These are phyloP conservation scores for Globia sparganii DNA, from an alignment of 2,888 invertebrate genomes.

Conservation along the genomic window DNA sequence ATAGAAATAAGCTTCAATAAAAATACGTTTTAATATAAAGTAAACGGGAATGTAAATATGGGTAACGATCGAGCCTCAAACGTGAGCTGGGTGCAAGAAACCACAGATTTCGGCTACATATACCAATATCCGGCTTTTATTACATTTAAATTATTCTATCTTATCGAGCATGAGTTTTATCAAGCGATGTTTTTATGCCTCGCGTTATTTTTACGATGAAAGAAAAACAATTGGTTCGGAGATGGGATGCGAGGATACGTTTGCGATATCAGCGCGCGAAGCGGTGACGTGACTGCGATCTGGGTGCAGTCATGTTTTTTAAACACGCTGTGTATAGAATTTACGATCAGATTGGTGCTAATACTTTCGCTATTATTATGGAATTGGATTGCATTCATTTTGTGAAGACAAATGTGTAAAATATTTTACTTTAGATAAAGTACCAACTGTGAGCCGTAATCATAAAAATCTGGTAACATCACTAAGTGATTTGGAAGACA, in stretches of 20 bases:
- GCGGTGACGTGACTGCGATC: conserved; percentile 36
- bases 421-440: background rate
- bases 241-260: conserved; percentile 27
- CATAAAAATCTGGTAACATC: background rate
- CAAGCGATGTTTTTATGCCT: conserved; percentile 55
- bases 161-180: conserved; percentile 61
- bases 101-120: conserved; percentile 63
- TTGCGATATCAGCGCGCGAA: conserved; percentile 35
- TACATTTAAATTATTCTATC: conserved; percentile 68
- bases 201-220: conserved; percentile 59
- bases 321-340: conserved; percentile 39
- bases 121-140: conserved; percentile 65
- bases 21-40: conserved; percentile 69
- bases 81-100: conserved; percentile 58
- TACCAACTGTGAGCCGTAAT: background rate
- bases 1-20: conserved; percentile 66
- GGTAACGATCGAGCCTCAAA: conserved; percentile 60
- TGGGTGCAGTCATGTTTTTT: conserved; percentile 48
- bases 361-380: conserved; percentile 16
- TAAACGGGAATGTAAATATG: conserved; percentile 62
- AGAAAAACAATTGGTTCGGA: conserved; percentile 50
- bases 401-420: background rate
- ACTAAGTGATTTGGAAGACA: background rate
- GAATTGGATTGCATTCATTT: conserved; percentile 18
- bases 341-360: conserved; percentile 13